phyloP scores from a whole-genome alignment of 2,797 vertebrate species.

The Catostomus latipinnis region DNA sequence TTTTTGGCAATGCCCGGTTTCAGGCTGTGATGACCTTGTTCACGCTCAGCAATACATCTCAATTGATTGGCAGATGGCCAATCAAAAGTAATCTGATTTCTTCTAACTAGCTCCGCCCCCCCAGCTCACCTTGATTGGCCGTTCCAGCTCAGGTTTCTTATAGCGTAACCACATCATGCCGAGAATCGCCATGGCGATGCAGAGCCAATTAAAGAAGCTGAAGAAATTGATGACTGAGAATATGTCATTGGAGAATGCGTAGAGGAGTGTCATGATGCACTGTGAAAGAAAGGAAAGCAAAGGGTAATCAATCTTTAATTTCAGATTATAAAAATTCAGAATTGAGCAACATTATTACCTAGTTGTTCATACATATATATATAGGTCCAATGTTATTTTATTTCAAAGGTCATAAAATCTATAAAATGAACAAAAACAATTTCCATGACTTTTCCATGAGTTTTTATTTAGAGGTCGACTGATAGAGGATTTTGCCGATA shows the following conservation, averaged over 20 bases:
- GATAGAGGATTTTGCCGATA: no score
- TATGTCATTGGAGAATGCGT: slow-evolving; percentile 94
- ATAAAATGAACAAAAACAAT: background rate
- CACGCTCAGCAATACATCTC: background rate
- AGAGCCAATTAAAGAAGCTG: slow-evolving; percentile 99
- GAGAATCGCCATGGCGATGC: slow-evolving; percentile 92
- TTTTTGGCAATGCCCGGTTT: slow-evolving; percentile 5
- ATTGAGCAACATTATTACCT: background rate
- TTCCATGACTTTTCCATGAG: background rate
- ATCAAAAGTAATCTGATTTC: background rate
- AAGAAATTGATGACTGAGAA: slow-evolving; percentile 99
- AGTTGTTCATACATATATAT: no score
- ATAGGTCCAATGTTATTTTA: background rate
- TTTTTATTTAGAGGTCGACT: background rate
- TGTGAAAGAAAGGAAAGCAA: slow-evolving; percentile 61
- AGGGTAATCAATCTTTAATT: background rate
- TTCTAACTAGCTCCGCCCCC: no score
- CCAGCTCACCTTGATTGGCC: slow-evolving; percentile 91
- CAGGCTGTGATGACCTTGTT: background rate
- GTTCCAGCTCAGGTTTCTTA: slow-evolving; percentile 90
- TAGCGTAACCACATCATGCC: slow-evolving; percentile 98
- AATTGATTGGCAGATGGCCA: background rate
- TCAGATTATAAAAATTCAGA: background rate
- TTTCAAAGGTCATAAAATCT: background rate
- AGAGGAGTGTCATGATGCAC: slow-evolving; percentile 95